Base-by-base conservation (phyloP, 1,140 invertebrate species). In the Cotesia chilonis region DNA sequence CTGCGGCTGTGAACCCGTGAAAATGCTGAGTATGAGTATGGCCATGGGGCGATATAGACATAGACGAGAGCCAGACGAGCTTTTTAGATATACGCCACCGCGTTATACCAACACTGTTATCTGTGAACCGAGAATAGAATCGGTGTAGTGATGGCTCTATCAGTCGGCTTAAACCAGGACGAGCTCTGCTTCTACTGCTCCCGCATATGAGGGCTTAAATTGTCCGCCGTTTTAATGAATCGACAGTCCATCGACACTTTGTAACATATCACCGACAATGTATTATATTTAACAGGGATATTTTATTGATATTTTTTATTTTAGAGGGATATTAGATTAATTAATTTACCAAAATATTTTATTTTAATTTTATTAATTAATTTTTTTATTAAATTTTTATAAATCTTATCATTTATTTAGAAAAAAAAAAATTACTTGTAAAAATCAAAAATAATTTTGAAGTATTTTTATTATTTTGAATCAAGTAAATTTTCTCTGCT, bases 81-180 rank as follows among this genome's bases (percentile, higher is more conserved):
- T 68, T 80, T 80, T 81, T 79, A 79, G 55, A 75, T 68, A 17
- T 74, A 71, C 74, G 77, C 75, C 55, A 28, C 28, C 28, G 28
- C 28, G 28, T 28, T 28, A 28, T 75, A 55, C 41, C 69, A 47
- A 69, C 37, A 70, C 61, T 59, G 52, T 80, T 80, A 28, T 28
- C 1, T 28, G 28, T 75, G 70, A 75, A 75, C 20, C 68, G 61
- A 78, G 76, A 80, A 79, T 80, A 76, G 76, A 80, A 80, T 79
- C 74, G 65, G 66, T 76, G 28, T 28, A 28, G 28, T 28, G 79
- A 80, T 76, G 77, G 78, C 68, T 72, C 73, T 63, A 73, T 79
- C 65, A 47, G 28, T 41, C 59, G 37, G 66, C 66, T 37, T 41
- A 54, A 70, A 54, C 35, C 17, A 14, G 65, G 52, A n/a, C 41